Evolutionary conservation across 2,113 vertebrate genomes (phyloP).

Genomic region (Alethe castanea): DNA sequence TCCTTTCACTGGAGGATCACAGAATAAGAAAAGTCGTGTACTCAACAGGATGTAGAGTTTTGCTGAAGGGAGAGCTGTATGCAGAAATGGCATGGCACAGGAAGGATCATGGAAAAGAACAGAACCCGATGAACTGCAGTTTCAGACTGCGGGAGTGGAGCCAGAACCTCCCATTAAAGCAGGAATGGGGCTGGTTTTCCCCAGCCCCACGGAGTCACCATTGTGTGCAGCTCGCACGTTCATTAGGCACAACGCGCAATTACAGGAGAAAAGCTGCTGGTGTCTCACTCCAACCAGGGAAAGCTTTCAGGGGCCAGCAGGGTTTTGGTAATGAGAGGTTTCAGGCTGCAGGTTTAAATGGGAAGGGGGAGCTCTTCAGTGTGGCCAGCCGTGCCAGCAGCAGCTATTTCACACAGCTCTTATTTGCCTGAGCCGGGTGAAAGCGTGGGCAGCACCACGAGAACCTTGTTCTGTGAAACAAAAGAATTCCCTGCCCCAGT

Average conservation of each 20-base stretch:
- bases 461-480: background rate
- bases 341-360: background rate
- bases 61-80: background rate
- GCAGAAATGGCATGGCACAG: background rate
- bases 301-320: background rate
- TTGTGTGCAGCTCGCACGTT: fast-evolving
- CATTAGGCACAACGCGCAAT: background rate
- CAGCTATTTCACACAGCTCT: background rate
- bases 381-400: background rate
- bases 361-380: background rate
- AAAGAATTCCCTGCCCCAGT: background rate
- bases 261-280: background rate
- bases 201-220: background rate
- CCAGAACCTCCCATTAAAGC: background rate
- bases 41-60: background rate
- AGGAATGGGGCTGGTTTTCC: background rate
- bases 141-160: background rate
- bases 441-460: background rate
- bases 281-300: slow-evolving; percentile 21
- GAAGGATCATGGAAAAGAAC: background rate
- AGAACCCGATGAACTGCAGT: background rate
- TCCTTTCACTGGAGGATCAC: background rate
- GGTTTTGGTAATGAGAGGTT: background rate
- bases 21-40: background rate
- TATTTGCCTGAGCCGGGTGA: background rate